phyloP scores from a whole-genome alignment of 2,113 vertebrate species.

The Phylloscopus trochilus region DNA sequence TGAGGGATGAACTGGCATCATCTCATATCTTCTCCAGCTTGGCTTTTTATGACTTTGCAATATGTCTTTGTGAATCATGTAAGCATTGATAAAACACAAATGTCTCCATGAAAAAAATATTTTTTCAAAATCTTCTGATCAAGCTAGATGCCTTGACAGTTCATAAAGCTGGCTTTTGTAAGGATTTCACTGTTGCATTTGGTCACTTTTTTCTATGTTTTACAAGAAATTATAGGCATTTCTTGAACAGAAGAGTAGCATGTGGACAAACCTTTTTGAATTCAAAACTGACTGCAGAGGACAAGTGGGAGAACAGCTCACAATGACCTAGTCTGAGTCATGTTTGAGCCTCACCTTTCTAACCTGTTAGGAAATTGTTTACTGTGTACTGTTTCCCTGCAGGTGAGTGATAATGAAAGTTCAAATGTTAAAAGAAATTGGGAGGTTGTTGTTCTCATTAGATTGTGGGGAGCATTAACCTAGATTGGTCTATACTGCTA shows the following conservation, averaged over 20 bases:
- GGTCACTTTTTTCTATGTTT: not conserved
- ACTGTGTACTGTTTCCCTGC: not conserved
- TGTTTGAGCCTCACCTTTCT: not conserved
- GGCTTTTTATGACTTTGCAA: not conserved
- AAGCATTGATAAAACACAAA: not conserved
- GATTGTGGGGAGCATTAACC: not conserved
- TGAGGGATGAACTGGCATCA: not conserved
- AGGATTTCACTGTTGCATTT: not conserved
- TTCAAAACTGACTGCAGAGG: not conserved
- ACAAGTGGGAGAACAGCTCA: not conserved
- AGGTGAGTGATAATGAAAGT: constrained; percentile 6
- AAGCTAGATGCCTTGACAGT: not conserved
- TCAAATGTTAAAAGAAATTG: not conserved
- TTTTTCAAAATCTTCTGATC: not conserved
- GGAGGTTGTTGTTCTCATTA: not conserved
- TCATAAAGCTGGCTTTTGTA: not conserved
- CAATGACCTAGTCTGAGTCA: not conserved
- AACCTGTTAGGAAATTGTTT: constrained; percentile 1
- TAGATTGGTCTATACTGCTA: not conserved
- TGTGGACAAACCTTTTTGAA: not conserved
- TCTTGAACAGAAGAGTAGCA: not conserved
- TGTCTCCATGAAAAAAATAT: not conserved
- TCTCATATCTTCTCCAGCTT: not conserved
- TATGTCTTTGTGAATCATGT: not conserved
- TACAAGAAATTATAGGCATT: not conserved